Percentiles rank a stretch among this genome's conserved stretches.
These are phyloP conservation scores for Pissodes strobi DNA, from an alignment of 1,140 invertebrate genomes.

Conservation along the genomic window DNA sequence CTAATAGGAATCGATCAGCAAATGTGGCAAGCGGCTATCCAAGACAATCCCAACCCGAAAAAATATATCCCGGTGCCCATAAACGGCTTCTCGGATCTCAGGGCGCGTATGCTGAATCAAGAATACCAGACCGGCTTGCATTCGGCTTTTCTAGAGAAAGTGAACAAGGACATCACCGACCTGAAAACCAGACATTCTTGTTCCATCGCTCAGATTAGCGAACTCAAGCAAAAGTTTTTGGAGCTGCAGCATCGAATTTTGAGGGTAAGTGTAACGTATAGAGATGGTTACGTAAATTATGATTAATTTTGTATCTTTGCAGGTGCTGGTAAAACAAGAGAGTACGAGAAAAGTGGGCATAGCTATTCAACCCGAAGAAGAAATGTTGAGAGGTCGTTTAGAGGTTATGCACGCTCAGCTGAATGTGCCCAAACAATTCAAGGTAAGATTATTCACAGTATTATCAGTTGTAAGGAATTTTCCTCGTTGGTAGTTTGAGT, in stretches of 20 bases:
- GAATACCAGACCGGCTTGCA: slow-evolving; percentile 81
- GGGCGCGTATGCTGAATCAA: slow-evolving; percentile 81
- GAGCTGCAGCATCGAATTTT: slow-evolving; percentile 78
- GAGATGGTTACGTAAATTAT: no score
- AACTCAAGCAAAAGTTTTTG: slow-evolving; percentile 74
- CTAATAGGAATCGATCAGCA: slow-evolving; percentile 71
- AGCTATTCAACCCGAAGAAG: slow-evolving; percentile 86
- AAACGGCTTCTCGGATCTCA: slow-evolving; percentile 85
- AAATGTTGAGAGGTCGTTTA: slow-evolving; percentile 79
- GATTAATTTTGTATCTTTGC: slow-evolving; percentile 34
- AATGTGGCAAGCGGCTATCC: slow-evolving; percentile 87
- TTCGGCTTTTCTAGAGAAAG: slow-evolving; percentile 72
- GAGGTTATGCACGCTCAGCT: slow-evolving; percentile 85
- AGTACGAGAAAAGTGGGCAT: slow-evolving; percentile 82
- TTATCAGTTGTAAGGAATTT: no score
- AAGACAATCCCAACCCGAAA: slow-evolving; percentile 89
- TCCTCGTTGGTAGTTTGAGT: no score
- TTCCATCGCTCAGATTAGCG: slow-evolving; percentile 72
- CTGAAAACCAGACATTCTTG: slow-evolving; percentile 74
- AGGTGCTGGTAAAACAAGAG: slow-evolving; percentile 88
- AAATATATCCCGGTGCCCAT: slow-evolving; percentile 91
- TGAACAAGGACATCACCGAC: slow-evolving; percentile 75
- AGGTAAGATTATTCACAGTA: no score
- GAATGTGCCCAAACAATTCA: slow-evolving; percentile 89
- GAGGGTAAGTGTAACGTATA: slow-evolving; percentile 63